phyloP scores from a whole-genome alignment of 2,797 vertebrate genomes.

The Adrianichthys oophorus region DNA sequence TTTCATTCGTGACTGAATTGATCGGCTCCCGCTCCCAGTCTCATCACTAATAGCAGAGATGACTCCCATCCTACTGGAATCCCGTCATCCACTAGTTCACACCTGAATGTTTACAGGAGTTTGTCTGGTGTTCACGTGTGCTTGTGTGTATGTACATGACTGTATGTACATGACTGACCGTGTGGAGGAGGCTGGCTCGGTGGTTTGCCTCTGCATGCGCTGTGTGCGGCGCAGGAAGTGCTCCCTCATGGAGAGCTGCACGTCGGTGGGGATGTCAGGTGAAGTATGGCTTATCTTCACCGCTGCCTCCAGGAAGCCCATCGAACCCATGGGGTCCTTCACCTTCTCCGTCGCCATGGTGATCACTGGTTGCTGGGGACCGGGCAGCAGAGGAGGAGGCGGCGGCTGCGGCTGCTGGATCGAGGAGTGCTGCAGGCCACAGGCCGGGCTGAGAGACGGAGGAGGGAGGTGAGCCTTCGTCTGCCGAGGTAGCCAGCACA shows the following conservation, averaged over 20 bases:
- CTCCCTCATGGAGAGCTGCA: slow-evolving; percentile 96
- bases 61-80: too few relatives aligned
- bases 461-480: slow-evolving; percentile 82
- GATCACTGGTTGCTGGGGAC: slow-evolving; percentile 66
- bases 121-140: slow-evolving; percentile 1
- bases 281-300: slow-evolving; percentile 99
- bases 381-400: slow-evolving; percentile 44
- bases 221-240: slow-evolving; percentile 90
- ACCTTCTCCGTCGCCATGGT: slow-evolving; percentile 94
- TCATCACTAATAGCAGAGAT: too few relatives aligned
- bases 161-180: slow-evolving; percentile 78
- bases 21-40: too few relatives aligned
- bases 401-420: slow-evolving; percentile 45
- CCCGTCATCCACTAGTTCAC: background rate
- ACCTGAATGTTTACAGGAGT: slow-evolving; percentile 2
- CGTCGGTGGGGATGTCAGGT: slow-evolving; percentile 94
- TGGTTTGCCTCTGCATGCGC: slow-evolving; percentile 92
- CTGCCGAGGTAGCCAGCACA: slow-evolving; percentile 89
- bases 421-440: slow-evolving; percentile 59
- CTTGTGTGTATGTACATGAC: slow-evolving; percentile 18
- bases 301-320: slow-evolving; percentile 93
- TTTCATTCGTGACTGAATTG: too few relatives aligned
- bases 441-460: slow-evolving; percentile 61
- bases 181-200: slow-evolving; percentile 92
- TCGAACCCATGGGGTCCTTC: slow-evolving; percentile 84